Conservation (phyloP, 1,140 invertebrate genomes). For the Pseudomyrmex cubaensis region DNA sequence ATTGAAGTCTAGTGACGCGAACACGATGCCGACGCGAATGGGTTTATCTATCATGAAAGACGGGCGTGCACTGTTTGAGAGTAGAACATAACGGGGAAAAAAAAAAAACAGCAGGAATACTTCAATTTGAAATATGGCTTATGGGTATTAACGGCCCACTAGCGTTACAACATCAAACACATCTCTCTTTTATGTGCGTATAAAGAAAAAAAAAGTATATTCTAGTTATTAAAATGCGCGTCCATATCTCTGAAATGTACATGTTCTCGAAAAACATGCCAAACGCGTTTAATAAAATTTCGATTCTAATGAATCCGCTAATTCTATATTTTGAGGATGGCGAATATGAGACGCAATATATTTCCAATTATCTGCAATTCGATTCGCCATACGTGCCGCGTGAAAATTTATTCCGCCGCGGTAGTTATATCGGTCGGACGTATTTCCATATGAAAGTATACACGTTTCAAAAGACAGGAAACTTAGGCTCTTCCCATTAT, state of each 20-base stretch:
- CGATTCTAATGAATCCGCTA: not conserved
- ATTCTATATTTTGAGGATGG: not conserved
- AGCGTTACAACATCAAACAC: too few species aligned
- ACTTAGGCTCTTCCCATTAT: slow-evolving; percentile 33
- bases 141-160: too few species aligned
- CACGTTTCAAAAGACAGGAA: slow-evolving; percentile 4
- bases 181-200: too few species aligned
- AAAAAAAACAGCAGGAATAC: not conserved
- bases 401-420: not conserved
- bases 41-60: too few species aligned
- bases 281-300: slow-evolving; percentile 1
- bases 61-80: too few species aligned
- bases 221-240: not conserved
- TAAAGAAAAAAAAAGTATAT: not conserved
- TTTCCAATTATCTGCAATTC: slow-evolving; percentile 14
- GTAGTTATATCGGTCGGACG: not conserved
- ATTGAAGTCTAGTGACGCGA: too few species aligned
- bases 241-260: not conserved
- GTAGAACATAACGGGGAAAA: not conserved
- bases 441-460: slow-evolving; percentile 37
- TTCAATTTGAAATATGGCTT: not conserved
- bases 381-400: not conserved
- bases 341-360: not conserved
- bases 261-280: not conserved
- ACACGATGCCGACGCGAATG: too few species aligned